Percentiles rank a stretch among this genome's conserved stretches.
phyloP scores from a whole-genome alignment of 2,888 invertebrate genomes.

The Horisme vitalbata region DNA sequence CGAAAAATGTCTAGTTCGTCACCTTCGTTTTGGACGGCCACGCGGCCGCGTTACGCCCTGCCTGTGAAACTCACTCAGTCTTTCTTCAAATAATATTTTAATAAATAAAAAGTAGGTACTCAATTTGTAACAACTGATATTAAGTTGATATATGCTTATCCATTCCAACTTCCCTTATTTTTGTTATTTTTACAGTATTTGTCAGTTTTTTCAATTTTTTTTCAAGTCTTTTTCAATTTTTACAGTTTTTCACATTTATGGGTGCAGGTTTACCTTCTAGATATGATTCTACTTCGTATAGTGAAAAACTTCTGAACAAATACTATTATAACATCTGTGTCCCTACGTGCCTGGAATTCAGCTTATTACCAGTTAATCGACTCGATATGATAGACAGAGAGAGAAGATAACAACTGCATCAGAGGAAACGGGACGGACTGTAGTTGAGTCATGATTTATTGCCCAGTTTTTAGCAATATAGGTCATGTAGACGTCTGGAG shows the following conservation, averaged over 20 bases:
- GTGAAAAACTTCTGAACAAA: background rate
- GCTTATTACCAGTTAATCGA: slow-evolving; percentile 49
- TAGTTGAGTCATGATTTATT: slow-evolving; percentile 29
- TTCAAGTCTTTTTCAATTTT: too few relatives aligned
- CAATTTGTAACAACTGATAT: too few relatives aligned
- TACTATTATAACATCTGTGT: slow-evolving; percentile 19
- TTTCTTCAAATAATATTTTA: too few relatives aligned
- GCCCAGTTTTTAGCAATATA: slow-evolving; percentile 31
- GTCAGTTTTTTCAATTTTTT: too few relatives aligned
- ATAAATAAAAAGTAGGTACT: too few relatives aligned
- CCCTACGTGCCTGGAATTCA: slow-evolving; percentile 61
- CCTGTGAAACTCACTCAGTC: too few relatives aligned
- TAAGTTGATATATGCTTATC: background rate
- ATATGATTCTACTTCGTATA: background rate
- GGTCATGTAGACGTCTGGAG: slow-evolving; percentile 26
- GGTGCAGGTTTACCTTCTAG: background rate
- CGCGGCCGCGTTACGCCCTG: too few relatives aligned
- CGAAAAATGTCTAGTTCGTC: too few relatives aligned
- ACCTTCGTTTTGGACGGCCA: too few relatives aligned
- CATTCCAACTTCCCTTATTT: too few relatives aligned
- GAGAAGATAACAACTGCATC: background rate
- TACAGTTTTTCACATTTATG: too few relatives aligned
- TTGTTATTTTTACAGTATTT: too few relatives aligned
- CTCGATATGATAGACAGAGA: slow-evolving; percentile 31
- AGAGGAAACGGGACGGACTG: slow-evolving; percentile 14